Evolutionary conservation across 2,888 invertebrate species (phyloP), one percentile per base, ranked within the genome.

Genomic region (Apomyelois bistriatella): DNA sequence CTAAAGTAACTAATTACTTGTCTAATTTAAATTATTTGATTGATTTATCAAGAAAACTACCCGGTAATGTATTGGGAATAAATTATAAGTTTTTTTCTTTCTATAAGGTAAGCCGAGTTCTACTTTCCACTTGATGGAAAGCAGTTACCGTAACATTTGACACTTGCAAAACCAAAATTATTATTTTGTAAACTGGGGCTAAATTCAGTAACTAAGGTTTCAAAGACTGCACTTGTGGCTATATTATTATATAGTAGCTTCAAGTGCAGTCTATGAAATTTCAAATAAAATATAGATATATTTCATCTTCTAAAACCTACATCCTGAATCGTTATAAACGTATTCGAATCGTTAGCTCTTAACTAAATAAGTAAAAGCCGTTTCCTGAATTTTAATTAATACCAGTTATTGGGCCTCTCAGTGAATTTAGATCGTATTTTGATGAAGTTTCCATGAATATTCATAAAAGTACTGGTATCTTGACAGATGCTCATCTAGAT

Each of bases 341-440:
- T 58, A 62, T 62, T 64, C 60, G 66, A 60, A 63, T 65, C 53
- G 51, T 54, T 62, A 53, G 56, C 46, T 40, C 38, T 54, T 56
- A 58, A 58, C 56, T 56, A 58, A 42, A 36, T 53, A 28, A 48
- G n/a, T 53, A 28, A 48, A 8, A 28, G 41, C 42, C 15, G 22
- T 57, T 59, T 22, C 37, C 38, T 52, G 54, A 56, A 42, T 62
- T 58, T 60, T 61, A 55, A 59, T 61, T 41, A 38, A 46, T 12
- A 54, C 47, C 54, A 51, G 36, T 38, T 13, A 46, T 46, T 32
- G 15, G 46, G 16, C 15, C 32, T 32, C 53, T 46, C 48, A 54
- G 54, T 54, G 51, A 54, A 52, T 40, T 46, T 15, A 5, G 30
- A 47, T 38, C 32, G 32, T 32, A 16, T 32, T 46, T 46, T 46